phyloP scores from a whole-genome alignment of 2,113 vertebrate species.

The Phaethon lepturus region DNA sequence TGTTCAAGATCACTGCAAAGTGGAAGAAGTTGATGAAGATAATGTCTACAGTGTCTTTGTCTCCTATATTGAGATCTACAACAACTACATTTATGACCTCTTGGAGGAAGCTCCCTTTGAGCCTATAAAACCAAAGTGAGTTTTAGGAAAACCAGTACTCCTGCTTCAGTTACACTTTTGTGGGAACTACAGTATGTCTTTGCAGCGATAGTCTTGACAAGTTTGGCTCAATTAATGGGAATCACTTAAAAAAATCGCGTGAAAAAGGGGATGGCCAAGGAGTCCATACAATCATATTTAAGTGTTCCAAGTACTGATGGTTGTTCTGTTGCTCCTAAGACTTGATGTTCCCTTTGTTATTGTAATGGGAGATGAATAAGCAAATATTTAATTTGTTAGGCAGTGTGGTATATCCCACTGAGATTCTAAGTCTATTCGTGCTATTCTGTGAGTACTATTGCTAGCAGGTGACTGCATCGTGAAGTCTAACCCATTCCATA shows the following conservation, averaged over 20 bases:
- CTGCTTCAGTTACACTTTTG: accelerated
- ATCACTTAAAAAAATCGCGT: accelerated
- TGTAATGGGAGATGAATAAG: neutral
- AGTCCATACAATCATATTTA: accelerated
- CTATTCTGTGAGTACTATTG: neutral
- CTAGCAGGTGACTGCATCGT: neutral
- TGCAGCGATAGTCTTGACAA: neutral
- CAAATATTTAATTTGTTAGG: neutral
- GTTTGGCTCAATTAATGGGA: neutral
- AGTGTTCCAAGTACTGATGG: neutral
- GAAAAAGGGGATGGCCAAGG: neutral
- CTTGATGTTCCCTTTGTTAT: accelerated
- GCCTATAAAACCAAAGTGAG: slow-evolving; percentile 92
- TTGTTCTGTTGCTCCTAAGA: neutral
- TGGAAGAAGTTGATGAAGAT: slow-evolving; percentile 90
- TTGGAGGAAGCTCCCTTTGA: slow-evolving; percentile 88
- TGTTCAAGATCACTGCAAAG: slow-evolving; percentile 84
- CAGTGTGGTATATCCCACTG: neutral
- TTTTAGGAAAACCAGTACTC: accelerated
- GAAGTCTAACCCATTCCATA: neutral
- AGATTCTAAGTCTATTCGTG: neutral
- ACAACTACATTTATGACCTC: slow-evolving; percentile 98
- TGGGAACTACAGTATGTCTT: accelerated
- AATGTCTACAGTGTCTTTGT: slow-evolving; percentile 94
- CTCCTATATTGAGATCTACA: slow-evolving; percentile 97